A percentile compares a stretch with the other conserved stretches of the same genome.
phyloP scores from a whole-genome alignment of 30 jellyfish, hydroid and myxozoan species.

The Nemopilema nomurai region DNA sequence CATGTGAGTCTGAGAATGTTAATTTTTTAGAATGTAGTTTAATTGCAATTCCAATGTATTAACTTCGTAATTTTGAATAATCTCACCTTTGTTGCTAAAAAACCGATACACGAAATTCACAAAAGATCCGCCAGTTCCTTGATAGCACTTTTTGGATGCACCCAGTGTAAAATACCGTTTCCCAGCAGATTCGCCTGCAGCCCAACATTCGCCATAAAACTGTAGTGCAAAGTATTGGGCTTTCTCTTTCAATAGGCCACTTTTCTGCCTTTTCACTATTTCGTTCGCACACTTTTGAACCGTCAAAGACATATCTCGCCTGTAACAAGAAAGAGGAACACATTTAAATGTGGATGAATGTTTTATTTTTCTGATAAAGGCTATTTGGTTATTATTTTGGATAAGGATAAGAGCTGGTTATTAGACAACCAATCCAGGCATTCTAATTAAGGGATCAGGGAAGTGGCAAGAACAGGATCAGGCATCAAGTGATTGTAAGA shows the following conservation, averaged over 20 bases:
- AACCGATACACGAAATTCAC: constrained; percentile 76
- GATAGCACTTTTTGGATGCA: constrained; percentile 53
- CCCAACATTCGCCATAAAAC: constrained; percentile 89
- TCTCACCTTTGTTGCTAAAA: constrained; percentile 65
- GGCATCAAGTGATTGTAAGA: no score
- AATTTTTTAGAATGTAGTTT: no score
- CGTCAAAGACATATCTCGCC: constrained; percentile 47
- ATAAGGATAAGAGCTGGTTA: no score
- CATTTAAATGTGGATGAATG: no score
- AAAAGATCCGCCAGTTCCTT: constrained; percentile 70
- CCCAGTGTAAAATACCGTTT: constrained; percentile 66
- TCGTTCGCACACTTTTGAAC: constrained; percentile 64
- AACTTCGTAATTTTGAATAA: no score
- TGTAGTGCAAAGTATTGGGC: constrained; percentile 65
- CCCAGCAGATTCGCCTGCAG: constrained; percentile 52
- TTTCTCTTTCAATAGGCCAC: constrained; percentile 22
- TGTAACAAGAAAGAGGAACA: constrained; percentile 10
- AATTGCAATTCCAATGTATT: no score
- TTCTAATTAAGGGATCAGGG: no score
- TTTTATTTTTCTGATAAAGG: no score
- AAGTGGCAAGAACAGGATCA: no score
- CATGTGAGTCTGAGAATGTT: no score
- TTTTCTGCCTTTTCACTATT: background rate
- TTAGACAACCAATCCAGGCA: no score
- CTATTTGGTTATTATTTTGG: no score